Base-by-base conservation (phyloP, 2,113 vertebrate species). In the Sarotherodon lohbergeri region DNA sequence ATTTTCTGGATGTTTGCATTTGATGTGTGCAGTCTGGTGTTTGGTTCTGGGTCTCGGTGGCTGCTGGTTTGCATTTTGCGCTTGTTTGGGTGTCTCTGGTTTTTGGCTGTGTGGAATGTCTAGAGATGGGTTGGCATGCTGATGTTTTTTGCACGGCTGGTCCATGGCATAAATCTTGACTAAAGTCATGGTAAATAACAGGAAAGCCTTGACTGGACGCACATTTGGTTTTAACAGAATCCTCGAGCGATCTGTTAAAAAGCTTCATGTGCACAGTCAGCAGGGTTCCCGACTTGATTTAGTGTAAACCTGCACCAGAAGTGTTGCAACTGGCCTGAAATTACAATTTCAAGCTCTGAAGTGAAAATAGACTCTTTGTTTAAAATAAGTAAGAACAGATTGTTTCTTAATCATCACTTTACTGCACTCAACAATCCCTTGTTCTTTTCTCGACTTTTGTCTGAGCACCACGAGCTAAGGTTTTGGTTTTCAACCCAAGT, bases 71-170 rank as follows among this genome's bases (percentile, higher is more conserved):
- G 86, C 73, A 68, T 87, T 68, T 86, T 86, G 55, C 80, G 84
- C 48, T 80, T 87, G 87, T 93, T 86, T 93, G 80, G 83, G 41
- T 90, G 89, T 91, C 86, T 83, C 6, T 89, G 85, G 63, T 88
- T 86, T 92, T 36, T 87, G 86, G 59, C 39, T 41, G 14, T 87
- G 89, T 89, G 83, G 89, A 90, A 91, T 94, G 87, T 86, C 59
- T 91, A 3, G 83, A 80, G 68, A 80, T 12, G 36, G 46, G 73
- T 11, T 86, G 85, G 89, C 87, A 92, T 87, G 91, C 66, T 87
- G 91, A 61, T 94, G 88, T 50, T 80, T 88, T 80, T 88, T 83
- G 81, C 66, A 4, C 27, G 3, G 27, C 19, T 2, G 6, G 24
- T 22, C 14, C 27, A 36, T 80, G 52, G 32, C 57, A 61, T 36